Evolutionary conservation across 2,113 vertebrate species (phyloP).

Genomic region (Mastomys natalensis): DNA sequence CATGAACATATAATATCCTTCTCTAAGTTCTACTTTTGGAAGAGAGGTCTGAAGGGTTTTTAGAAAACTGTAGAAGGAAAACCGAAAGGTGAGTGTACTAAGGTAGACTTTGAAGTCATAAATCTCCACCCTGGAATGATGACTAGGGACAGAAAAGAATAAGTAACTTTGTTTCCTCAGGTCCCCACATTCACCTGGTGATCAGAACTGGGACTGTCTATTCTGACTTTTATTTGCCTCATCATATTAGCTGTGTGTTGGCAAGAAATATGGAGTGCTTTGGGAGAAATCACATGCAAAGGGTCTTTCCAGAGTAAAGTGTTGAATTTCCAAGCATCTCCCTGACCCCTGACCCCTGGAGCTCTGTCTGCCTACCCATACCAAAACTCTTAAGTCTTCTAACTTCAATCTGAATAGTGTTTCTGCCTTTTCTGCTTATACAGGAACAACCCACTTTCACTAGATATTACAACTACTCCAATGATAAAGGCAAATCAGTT

Average conservation of each 20-base stretch:
- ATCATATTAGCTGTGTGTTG: not conserved
- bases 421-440: not conserved
- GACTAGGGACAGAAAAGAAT: too few relatives aligned
- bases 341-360: accelerated
- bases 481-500: not conserved
- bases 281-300: not conserved
- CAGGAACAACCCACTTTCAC: not conserved
- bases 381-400: not conserved
- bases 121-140: not conserved
- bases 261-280: not conserved
- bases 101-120: not conserved
- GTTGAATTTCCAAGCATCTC: too few relatives aligned
- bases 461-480: not conserved
- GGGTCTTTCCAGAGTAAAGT: not conserved
- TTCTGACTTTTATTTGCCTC: not conserved
- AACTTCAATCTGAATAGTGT: not conserved
- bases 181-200: not conserved
- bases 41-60: not conserved
- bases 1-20: not conserved
- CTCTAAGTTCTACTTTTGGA: not conserved
- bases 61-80: not conserved
- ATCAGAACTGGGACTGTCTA: not conserved
- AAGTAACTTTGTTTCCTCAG: not conserved
- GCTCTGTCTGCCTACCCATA: not conserved
- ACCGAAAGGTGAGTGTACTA: not conserved